Evolutionary conservation across 2,797 vertebrate genomes (phyloP), one percentile per base, ranked within the genome.

Genomic region (Petrocephalus schoutedeni): DNA sequence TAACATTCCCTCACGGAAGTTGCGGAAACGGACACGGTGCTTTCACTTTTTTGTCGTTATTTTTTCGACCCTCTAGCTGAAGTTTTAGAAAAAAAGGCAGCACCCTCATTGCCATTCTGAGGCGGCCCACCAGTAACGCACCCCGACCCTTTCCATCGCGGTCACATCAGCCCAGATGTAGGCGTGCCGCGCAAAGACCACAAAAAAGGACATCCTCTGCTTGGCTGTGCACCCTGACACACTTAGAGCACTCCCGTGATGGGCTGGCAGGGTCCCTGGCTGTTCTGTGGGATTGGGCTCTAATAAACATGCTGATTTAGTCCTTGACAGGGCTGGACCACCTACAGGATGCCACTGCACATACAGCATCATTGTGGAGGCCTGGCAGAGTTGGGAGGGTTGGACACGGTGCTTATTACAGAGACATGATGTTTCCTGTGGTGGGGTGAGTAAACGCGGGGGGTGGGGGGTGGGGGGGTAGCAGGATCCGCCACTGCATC

Each of bases 21-120:
- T 93, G 74, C 7, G 41, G 32, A n/a, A 49, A 80, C n/a, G 95
- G 94, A 94, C 94, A 94, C 95, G 93, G 94, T 4, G 95, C 95
- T 94, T 95, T 94, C 93, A 87, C 61, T 77, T 41, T n/a, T n/a
- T n/a, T n/a, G 56, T 21, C 28, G 28, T 59, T 23, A 36, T n/a
- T 67, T 88, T 23, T 74, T 3, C 61, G n/a, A n/a, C 23, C 23
- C 71, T 87, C 67, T 57, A 64, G 14, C 64, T 87, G 2, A 74
- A 32, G 67, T 74, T 61, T 23, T 8, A 61, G 71, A 41, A 77
- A 77, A 77, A 77, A 28, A 77, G 41, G 67, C 28, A 74, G 9
- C 10, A 74, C 67, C 67, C 67, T 16, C 80, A 84, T 84, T 53
- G 3, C 16, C 49, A 54, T 84, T 84, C 12, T 54, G 41, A 85